Evolutionary conservation across 1,140 invertebrate species (phyloP), one percentile per base, ranked within the genome.

Genomic region (Zaprionus capensis): DNA sequence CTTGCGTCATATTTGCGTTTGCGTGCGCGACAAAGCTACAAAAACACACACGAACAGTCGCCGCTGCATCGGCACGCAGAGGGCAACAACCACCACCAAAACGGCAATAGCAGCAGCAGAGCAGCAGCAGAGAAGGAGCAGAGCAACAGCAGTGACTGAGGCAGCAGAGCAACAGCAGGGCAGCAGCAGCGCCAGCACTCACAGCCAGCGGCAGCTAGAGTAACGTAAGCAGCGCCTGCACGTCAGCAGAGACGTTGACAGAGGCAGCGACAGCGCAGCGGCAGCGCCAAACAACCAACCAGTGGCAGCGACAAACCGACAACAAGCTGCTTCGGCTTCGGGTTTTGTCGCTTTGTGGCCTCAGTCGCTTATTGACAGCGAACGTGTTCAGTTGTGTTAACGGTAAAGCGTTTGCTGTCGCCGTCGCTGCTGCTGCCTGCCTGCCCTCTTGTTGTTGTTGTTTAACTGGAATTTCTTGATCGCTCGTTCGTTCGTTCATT

Each of bases 391-490:
- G 82, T 81, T 75, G 82, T 79, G 62, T 77, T 77, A 78, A 78
- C 75, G 78, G 82, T 67, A 81, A 82, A 78, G 26, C 70, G 67
- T 61, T 56, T 34, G 61, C 38, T 17, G 38, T 24, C 58, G 38
- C 24, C 34, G 49, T n/a, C 34, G 59, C 28, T 38, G 55, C 31
- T 38, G 63, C 31, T 72, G 44, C 22, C 15, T 72, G 44, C 26
- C 12, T 34, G 46, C 24, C 17, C 15, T 41, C 24, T 34, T 53
- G 68, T 65, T 58, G 77, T 71, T 67, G 65, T 44, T 59, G 69
- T 65, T 71, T 71, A 85, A 85, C 82, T 85, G 82, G 82, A 86
- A 85, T 79, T 85, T 79, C 82, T 85, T 81, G 82, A 85, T 85
- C 82, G 76, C 26, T 51, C 46, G 36, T 61, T 44, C 59, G 58